Percentiles rank a stretch among this genome's conserved stretches.
Evolutionary conservation across 2,113 vertebrate species (phyloP).

Genomic region (Microcebus lehilahytsara): DNA sequence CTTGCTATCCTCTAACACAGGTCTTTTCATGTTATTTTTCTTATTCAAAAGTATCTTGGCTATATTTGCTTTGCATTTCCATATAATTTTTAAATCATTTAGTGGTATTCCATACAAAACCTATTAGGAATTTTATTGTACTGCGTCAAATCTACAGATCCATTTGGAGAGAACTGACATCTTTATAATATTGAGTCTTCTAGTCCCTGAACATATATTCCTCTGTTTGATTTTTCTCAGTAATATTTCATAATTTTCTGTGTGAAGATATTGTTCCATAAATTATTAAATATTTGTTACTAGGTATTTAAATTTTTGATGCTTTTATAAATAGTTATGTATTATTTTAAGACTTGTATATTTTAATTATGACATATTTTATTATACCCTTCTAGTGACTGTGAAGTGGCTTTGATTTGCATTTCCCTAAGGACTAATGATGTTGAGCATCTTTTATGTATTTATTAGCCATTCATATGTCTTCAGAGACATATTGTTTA

Average conservation of each 20-base stretch:
- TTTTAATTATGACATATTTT: neutral
- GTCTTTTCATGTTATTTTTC: neutral
- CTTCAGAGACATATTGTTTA: neutral
- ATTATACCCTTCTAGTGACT: neutral
- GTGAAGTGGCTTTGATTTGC: neutral
- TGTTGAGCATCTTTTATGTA: neutral
- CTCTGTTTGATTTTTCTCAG: neutral
- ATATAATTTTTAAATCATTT: neutral
- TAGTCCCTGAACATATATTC: neutral
- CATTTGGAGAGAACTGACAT: neutral
- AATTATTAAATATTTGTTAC: neutral
- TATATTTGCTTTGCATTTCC: neutral
- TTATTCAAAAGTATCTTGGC: neutral
- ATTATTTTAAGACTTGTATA: neutral
- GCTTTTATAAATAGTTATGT: neutral
- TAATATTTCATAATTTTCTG: conserved; percentile 19
- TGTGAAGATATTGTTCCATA: neutral
- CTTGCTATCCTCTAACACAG: neutral
- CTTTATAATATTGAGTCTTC: neutral
- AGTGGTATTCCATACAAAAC: neutral
- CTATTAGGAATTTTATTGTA: neutral
- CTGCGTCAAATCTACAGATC: neutral
- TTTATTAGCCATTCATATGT: neutral
- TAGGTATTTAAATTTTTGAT: conserved; percentile 17
- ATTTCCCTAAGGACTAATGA: neutral